Evolutionary conservation across 2,888 invertebrate species (phyloP).

Genomic region (Pyrocoelia pectoralis): DNA sequence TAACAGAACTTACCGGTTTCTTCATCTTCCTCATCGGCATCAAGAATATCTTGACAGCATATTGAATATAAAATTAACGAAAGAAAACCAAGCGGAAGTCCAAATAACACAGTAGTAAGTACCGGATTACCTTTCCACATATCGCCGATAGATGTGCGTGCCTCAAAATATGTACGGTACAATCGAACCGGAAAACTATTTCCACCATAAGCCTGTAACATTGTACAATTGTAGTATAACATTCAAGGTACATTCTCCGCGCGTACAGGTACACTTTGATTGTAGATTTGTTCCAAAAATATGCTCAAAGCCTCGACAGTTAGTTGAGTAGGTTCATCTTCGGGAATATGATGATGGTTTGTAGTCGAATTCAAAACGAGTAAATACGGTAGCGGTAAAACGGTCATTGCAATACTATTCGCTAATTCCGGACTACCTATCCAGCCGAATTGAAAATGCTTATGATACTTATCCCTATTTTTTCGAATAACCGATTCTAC

Average conservation of each 20-base stretch:
- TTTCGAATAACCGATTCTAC: conserved; percentile 74
- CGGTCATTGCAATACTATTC: conserved; percentile 92
- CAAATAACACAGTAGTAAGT: conserved; percentile 91
- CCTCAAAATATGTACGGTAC: conserved; percentile 85
- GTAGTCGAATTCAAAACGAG: conserved; percentile 92
- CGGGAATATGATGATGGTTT: conserved; percentile 91
- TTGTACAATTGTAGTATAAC: background rate
- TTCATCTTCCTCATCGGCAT: conserved; percentile 80
- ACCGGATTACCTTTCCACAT: conserved; percentile 96
- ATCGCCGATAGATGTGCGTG: conserved; percentile 77
- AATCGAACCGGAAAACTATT: conserved; percentile 78
- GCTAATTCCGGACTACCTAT: conserved; percentile 88
- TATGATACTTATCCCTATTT: conserved; percentile 80
- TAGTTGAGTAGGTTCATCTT: conserved; percentile 81
- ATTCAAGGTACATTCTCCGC: background rate
- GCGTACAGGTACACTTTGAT: conserved; percentile 77
- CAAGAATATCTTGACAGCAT: conserved; percentile 95
- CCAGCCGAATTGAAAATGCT: conserved; percentile 89
- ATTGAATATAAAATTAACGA: conserved; percentile 94
- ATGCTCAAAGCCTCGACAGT: conserved; percentile 79
- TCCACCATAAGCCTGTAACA: conserved; percentile 81
- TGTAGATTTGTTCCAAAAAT: conserved; percentile 80
- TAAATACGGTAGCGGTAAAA: conserved; percentile 82
- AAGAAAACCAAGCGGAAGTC: conserved; percentile 91
- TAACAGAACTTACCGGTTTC: conserved; percentile 66